A percentile compares a stretch with the other conserved stretches of the same genome.
Conservation (phyloP, 1,140 invertebrate genomes). For the Cepaea nemoralis region DNA sequence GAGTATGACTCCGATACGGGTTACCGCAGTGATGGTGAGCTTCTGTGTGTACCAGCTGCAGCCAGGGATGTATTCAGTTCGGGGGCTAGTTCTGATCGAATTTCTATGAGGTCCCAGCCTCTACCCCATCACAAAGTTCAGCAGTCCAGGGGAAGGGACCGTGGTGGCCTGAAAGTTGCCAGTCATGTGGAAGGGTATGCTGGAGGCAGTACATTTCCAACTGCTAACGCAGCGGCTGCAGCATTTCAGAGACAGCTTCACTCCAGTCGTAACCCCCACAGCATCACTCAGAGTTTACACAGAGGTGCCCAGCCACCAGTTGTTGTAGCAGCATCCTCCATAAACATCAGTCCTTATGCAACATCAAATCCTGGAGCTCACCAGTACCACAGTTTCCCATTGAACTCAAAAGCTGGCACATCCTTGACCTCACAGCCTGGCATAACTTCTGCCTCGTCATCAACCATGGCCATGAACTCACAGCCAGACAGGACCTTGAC, state of each 20-base stretch:
- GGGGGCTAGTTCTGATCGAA: slow-evolving; percentile 29
- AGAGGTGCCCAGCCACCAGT: not conserved
- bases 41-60: slow-evolving; percentile 48
- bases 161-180: slow-evolving; percentile 57
- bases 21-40: slow-evolving; percentile 66
- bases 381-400: not conserved
- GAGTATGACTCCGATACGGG: slow-evolving; percentile 71
- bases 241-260: slow-evolving; percentile 44
- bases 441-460: no score
- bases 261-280: not conserved
- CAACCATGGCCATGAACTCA: not conserved
- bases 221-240: slow-evolving; percentile 35
- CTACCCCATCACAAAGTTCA: not conserved
- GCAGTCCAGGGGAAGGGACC: slow-evolving; percentile 15
- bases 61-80: slow-evolving; percentile 11
- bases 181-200: slow-evolving; percentile 66
- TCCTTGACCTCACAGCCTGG: not conserved
- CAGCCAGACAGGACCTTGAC: not conserved
- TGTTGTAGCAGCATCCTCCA: not conserved
- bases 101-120: slow-evolving; percentile 43
- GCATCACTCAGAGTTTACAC: not conserved
- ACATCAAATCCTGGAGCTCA: slow-evolving; percentile 26
- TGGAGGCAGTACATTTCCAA: slow-evolving; percentile 22
- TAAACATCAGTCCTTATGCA: slow-evolving; percentile 20
- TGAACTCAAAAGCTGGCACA: not conserved